phyloP scores from a whole-genome alignment of 2,113 vertebrate species.

The Drymodes brunneopygia region DNA sequence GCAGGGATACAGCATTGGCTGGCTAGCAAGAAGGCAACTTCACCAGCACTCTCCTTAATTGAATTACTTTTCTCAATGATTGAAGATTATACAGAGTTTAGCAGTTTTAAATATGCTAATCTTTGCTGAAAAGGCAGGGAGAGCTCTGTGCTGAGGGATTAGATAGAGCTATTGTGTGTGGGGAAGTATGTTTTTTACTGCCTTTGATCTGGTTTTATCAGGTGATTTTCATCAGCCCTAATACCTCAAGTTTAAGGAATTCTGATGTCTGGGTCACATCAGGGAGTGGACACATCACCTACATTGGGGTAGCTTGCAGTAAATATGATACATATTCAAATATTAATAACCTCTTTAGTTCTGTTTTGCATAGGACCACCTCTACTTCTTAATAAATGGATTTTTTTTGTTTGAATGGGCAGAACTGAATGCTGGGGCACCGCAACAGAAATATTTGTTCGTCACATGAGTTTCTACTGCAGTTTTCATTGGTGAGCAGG shows the following conservation, averaged over 20 bases:
- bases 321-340: not conserved
- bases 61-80: slow-evolving; percentile 51
- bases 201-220: slow-evolving; percentile 14
- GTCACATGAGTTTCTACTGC: not conserved
- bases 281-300: not conserved
- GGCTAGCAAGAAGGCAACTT: not conserved
- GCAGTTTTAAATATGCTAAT: slow-evolving; percentile 51
- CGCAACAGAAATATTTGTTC: not conserved
- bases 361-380: not conserved
- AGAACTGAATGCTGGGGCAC: not conserved
- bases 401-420: not conserved
- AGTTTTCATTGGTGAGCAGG: not conserved
- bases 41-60: slow-evolving; percentile 26
- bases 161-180: not conserved
- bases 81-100: slow-evolving; percentile 49
- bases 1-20: not conserved
- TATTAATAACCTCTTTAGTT: not conserved
- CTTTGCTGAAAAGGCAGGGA: slow-evolving; percentile 38
- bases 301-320: not conserved
- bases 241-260: not conserved
- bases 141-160: slow-evolving; percentile 34
- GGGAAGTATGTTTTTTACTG: not conserved
- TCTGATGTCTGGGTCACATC: not conserved
- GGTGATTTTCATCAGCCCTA: not conserved
- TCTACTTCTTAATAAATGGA: not conserved